phyloP scores from a whole-genome alignment of 2,113 vertebrate genomes.

The Crotalus tigris region DNA sequence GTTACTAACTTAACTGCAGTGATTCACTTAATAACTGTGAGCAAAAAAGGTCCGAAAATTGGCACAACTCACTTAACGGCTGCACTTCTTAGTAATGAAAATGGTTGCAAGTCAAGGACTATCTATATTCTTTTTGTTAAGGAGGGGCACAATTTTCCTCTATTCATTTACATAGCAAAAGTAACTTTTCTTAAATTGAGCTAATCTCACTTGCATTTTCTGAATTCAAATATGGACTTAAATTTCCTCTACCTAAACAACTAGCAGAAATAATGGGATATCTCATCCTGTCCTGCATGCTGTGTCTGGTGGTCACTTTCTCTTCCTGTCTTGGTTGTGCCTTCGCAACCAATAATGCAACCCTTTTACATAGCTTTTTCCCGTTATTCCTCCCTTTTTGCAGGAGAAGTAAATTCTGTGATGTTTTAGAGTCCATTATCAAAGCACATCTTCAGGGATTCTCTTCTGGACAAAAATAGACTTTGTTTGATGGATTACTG shows the following conservation, averaged over 20 bases:
- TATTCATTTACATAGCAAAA: not conserved
- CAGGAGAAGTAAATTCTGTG: slow-evolving; percentile 23
- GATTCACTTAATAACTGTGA: not conserved
- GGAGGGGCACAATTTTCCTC: not conserved
- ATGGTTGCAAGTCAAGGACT: not conserved
- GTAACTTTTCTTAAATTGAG: not conserved
- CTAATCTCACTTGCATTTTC: not conserved
- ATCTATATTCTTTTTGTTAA: not conserved
- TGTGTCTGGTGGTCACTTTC: slow-evolving; percentile 20
- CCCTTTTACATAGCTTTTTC: not conserved
- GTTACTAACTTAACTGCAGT: not conserved
- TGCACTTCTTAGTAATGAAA: not conserved
- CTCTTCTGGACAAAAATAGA: slow-evolving; percentile 43
- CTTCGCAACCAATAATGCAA: not conserved
- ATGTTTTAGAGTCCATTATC: slow-evolving; percentile 44
- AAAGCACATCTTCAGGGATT: slow-evolving; percentile 51
- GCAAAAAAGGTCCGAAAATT: not conserved
- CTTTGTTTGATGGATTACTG: slow-evolving; percentile 42
- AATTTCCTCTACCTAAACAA: not conserved
- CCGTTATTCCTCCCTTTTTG: not conserved
- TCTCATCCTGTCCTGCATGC: not conserved
- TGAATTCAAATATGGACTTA: not conserved
- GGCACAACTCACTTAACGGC: not conserved
- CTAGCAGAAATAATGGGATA: not conserved
- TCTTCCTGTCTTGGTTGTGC: not conserved